Evolutionary conservation across 2,113 vertebrate genomes (phyloP).

Genomic region (Meriones unguiculatus): DNA sequence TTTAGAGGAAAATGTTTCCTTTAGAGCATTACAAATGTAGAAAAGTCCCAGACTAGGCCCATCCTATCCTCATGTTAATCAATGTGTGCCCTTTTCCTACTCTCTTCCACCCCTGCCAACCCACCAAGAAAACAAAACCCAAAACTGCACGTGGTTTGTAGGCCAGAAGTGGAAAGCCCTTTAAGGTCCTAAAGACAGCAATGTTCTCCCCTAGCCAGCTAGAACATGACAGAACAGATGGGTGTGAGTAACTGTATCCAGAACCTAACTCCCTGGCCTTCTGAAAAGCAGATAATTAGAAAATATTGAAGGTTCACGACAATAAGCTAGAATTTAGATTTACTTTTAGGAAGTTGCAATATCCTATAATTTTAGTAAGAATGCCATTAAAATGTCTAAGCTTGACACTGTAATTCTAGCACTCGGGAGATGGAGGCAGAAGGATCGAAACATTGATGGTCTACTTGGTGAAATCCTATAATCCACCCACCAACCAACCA

Average conservation of each 20-base stretch:
- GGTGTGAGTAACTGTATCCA: neutral
- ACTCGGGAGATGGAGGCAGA: neutral
- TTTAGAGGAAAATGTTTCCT: constrained; percentile 55
- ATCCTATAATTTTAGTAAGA: constrained; percentile 51
- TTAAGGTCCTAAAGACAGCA: neutral
- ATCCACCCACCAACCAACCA: neutral
- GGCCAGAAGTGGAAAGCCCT: neutral
- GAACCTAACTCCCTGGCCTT: neutral
- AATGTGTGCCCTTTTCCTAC: neutral
- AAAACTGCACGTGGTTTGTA: neutral
- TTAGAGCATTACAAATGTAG: constrained; percentile 27
- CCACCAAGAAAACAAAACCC: neutral
- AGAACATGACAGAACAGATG: neutral
- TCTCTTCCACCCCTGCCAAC: neutral
- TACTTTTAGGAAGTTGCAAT: constrained; percentile 22
- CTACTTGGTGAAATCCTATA: neutral
- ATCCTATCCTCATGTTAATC: neutral
- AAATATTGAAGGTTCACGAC: neutral
- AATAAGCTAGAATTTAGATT: neutral
- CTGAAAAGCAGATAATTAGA: constrained; percentile 17
- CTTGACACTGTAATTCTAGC: neutral
- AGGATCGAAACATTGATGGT: neutral
- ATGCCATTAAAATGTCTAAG: neutral
- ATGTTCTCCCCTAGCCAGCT: neutral
- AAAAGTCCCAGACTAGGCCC: neutral